Evolutionary conservation across 2,888 invertebrate species (phyloP).

Genomic region (Lissonota sp.): DNA sequence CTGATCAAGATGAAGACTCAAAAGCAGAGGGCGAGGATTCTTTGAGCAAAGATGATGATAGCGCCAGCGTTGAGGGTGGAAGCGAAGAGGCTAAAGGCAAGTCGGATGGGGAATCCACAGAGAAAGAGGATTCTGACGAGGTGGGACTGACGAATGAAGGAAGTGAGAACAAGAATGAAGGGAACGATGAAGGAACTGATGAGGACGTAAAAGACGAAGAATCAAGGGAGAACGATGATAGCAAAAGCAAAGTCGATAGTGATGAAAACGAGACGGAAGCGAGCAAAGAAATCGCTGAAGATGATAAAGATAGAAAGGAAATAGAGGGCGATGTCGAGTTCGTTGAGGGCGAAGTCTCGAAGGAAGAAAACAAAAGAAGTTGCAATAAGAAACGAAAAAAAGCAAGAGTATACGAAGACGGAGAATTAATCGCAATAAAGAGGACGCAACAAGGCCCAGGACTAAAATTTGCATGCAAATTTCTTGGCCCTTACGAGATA

Average conservation of each 20-base stretch:
- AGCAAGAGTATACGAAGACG: background rate
- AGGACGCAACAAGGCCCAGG: slow-evolving; percentile 1
- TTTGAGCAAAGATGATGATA: too few species aligned
- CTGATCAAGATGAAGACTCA: slow-evolving; percentile 71
- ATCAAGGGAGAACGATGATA: slow-evolving; percentile 64
- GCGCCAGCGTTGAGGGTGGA: slow-evolving; percentile 54
- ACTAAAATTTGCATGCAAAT: background rate
- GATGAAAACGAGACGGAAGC: slow-evolving; percentile 62
- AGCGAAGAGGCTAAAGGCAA: slow-evolving; percentile 69
- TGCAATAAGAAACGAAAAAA: background rate
- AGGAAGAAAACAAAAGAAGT: background rate
- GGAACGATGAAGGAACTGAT: slow-evolving; percentile 53
- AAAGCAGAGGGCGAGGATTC: too few species aligned
- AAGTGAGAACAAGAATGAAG: slow-evolving; percentile 57
- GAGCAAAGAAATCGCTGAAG: slow-evolving; percentile 63
- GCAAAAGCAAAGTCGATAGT: slow-evolving; percentile 61
- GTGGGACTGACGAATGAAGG: slow-evolving; percentile 47
- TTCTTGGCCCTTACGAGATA: background rate
- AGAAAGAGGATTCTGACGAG: slow-evolving; percentile 76
- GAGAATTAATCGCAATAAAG: background rate
- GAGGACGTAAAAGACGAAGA: slow-evolving; percentile 61
- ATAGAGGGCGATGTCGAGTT: slow-evolving; percentile 64
- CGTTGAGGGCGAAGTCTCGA: too few species aligned
- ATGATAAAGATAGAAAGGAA: slow-evolving; percentile 54
- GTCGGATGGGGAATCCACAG: slow-evolving; percentile 67